phyloP scores from a whole-genome alignment of 2,797 vertebrate genomes.

The Tenualosa ilisha region DNA sequence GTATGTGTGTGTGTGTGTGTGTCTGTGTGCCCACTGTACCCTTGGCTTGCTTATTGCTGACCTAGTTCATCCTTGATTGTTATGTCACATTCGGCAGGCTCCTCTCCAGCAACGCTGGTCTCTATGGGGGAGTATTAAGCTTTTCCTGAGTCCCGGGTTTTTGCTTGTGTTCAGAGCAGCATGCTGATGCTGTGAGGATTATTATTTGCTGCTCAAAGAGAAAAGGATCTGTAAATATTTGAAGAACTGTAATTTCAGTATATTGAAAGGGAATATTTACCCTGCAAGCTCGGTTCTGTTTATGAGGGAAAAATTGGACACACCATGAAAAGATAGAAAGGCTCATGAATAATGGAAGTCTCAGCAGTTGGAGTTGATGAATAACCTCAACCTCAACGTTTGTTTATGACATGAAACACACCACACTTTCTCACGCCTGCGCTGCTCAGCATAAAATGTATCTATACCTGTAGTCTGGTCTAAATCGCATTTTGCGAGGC shows the following conservation, averaged over 20 bases:
- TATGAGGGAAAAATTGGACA: neutral
- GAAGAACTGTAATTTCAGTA: neutral
- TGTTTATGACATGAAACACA: neutral
- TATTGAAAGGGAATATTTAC: neutral
- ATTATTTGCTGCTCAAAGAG: neutral
- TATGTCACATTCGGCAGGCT: conserved; percentile 15
- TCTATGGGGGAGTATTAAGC: neutral
- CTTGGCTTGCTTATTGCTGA: neutral
- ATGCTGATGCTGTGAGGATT: neutral
- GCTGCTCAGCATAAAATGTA: neutral
- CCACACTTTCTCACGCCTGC: neutral
- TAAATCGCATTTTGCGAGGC: neutral
- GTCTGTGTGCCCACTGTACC: conserved; percentile 34
- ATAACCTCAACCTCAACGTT: neutral
- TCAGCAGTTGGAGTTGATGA: neutral
- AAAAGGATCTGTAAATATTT: neutral
- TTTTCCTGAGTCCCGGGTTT: neutral
- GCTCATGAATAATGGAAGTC: neutral
- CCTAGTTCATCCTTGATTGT: conserved; percentile 8
- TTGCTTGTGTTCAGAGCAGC: neutral
- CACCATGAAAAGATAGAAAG: neutral
- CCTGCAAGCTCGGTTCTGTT: neutral
- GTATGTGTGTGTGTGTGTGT: conserved; percentile 13
- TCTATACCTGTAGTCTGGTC: neutral
- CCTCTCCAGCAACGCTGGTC: neutral